Evolutionary conservation across 2,113 vertebrate genomes (phyloP).

Genomic region (Mirza zaza): DNA sequence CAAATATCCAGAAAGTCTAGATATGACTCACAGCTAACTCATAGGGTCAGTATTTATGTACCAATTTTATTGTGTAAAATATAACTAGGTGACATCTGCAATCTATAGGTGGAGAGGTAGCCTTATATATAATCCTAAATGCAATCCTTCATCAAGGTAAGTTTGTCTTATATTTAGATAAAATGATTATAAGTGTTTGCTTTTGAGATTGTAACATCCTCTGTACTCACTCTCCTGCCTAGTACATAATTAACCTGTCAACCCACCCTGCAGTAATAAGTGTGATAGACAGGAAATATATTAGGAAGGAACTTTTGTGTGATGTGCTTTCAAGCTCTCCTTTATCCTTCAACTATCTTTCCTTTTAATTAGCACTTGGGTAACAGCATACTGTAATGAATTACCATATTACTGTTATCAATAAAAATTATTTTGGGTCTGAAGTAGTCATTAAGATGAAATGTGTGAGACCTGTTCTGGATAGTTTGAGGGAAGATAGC

Average conservation of each 20-base stretch:
- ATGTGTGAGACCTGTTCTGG: constrained; percentile 61
- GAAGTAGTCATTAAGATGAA: constrained; percentile 75
- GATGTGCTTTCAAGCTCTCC: constrained; percentile 80
- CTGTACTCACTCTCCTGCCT: constrained; percentile 83
- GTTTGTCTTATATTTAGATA: constrained; percentile 83
- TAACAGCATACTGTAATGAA: constrained; percentile 81
- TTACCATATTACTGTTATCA: constrained; percentile 82
- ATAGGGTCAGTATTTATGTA: background rate
- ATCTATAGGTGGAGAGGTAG: background rate
- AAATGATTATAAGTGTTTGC: constrained; percentile 86
- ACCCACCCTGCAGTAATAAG: constrained; percentile 85
- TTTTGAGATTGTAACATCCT: constrained; percentile 86
- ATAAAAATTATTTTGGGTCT: constrained; percentile 76
- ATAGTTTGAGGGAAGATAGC: constrained; percentile 30
- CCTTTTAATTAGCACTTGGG: constrained; percentile 84
- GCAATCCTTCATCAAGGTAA: constrained; percentile 83
- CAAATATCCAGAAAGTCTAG: background rate
- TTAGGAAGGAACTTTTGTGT: constrained; percentile 81
- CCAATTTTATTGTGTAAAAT: background rate
- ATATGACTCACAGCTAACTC: background rate
- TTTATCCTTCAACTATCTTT: constrained; percentile 84
- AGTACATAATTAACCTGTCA: constrained; percentile 88
- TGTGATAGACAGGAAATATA: constrained; percentile 85
- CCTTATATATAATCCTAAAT: constrained; percentile 76
- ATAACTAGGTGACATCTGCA: background rate